Conservation (phyloP, 2,797 vertebrate species). For the Rhadinocentrus ornatus region DNA sequence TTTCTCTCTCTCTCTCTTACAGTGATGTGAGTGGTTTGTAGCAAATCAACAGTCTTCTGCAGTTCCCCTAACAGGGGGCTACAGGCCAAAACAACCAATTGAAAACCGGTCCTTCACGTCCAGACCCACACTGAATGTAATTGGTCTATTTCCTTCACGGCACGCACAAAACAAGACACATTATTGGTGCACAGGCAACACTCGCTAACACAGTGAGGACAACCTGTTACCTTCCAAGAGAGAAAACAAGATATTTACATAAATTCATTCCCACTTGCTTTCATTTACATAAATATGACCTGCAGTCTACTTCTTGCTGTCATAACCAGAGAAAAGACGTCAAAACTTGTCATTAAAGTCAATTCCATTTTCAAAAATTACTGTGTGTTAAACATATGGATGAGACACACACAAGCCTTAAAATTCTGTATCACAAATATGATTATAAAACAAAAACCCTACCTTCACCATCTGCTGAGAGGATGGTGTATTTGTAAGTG, state of each 20-base stretch:
- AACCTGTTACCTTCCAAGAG: slow-evolving; percentile 28
- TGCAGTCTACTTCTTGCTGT: slow-evolving; percentile 18
- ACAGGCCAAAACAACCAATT: slow-evolving; percentile 33
- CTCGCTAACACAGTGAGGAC: slow-evolving; percentile 3
- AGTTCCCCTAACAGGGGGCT: slow-evolving; percentile 5
- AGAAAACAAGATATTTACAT: slow-evolving; percentile 45
- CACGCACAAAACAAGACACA: slow-evolving; percentile 6
- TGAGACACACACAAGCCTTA: slow-evolving; percentile 61
- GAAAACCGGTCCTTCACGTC: slow-evolving; percentile 26
- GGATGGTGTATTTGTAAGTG: slow-evolving; percentile 1
- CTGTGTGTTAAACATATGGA: slow-evolving; percentile 58
- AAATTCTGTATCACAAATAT: slow-evolving; percentile 61
- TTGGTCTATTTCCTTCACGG: slow-evolving; percentile 41
- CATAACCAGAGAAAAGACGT: slow-evolving; percentile 18
- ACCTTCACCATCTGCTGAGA: slow-evolving; percentile 65
- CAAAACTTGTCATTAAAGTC: slow-evolving; percentile 17
- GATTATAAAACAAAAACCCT: slow-evolving; percentile 15
- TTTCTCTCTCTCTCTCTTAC: no score
- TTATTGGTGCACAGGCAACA: slow-evolving; percentile 11
- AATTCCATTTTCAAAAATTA: slow-evolving; percentile 39
- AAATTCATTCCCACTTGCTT: slow-evolving; percentile 37
- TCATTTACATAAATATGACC: slow-evolving; percentile 50
- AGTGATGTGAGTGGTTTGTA: slow-evolving; percentile 13
- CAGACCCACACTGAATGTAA: slow-evolving; percentile 34
- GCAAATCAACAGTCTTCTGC: slow-evolving; percentile 31